These are phyloP conservation scores for Malachius bipustulatus DNA, from an alignment of 2,888 invertebrate genomes.

Conservation along the genomic window DNA sequence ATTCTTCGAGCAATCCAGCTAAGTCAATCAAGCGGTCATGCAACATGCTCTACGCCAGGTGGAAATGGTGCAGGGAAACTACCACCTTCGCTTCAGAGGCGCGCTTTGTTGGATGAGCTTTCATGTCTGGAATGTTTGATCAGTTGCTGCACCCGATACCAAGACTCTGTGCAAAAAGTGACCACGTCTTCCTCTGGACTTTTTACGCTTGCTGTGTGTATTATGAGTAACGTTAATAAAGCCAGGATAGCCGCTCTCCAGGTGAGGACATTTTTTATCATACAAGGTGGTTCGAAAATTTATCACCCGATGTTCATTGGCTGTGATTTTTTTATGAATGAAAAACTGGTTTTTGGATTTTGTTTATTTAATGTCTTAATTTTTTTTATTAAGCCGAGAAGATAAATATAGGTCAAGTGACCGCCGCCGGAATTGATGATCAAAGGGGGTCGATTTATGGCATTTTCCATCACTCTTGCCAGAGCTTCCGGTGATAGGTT, in stretches of 20 bases:
- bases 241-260: conserved; percentile 76
- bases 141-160: conserved; percentile 65
- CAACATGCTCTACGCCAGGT: conserved; percentile 23
- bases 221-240: conserved; percentile 79
- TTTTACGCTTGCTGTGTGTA: conserved; percentile 73
- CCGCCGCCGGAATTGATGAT: too few relatives aligned
- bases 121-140: conserved; percentile 82
- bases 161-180: conserved; percentile 66
- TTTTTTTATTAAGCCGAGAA: too few relatives aligned
- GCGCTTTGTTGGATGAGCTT: conserved; percentile 74
- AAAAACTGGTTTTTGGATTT: too few relatives aligned
- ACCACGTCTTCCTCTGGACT: conserved; percentile 70
- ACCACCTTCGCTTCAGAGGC: conserved; percentile 55
- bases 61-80: conserved; percentile 38
- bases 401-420: too few relatives aligned
- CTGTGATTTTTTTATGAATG: too few relatives aligned
- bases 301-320: too few relatives aligned
- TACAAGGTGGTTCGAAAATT: too few relatives aligned
- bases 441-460: too few relatives aligned
- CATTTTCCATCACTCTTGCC: too few relatives aligned
- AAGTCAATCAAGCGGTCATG: conserved; percentile 50
- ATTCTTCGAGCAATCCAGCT: conserved; percentile 76
- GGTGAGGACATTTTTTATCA: too few relatives aligned
- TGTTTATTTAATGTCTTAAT: too few relatives aligned
- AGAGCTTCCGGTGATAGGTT: too few relatives aligned